Conservation (phyloP, 2,888 invertebrate genomes). For the Plebejus anna region DNA sequence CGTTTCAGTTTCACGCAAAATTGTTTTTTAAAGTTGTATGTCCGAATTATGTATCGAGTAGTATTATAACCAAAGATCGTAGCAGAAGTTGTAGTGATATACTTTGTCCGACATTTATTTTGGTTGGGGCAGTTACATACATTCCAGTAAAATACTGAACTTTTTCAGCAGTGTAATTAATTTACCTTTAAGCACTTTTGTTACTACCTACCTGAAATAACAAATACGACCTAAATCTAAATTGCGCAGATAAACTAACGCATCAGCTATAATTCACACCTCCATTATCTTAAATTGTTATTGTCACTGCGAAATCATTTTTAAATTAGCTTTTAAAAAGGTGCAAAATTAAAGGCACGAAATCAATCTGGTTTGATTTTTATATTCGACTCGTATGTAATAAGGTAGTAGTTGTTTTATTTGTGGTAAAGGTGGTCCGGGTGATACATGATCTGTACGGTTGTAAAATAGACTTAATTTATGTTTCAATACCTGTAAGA, state of each 20-base stretch:
- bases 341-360: not conserved
- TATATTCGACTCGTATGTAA: slow-evolving; percentile 2
- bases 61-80: slow-evolving; percentile 29
- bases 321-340: not conserved
- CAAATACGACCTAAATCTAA: not conserved
- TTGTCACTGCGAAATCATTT: not conserved
- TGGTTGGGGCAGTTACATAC: slow-evolving; percentile 8
- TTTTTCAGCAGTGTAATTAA: not conserved
- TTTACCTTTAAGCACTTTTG: not conserved
- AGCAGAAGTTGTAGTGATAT: slow-evolving; percentile 19
- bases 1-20: slow-evolving; percentile 30
- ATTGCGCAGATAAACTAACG: not conserved
- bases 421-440: slow-evolving; percentile 16
- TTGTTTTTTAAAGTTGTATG: slow-evolving; percentile 23
- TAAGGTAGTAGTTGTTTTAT: not conserved
- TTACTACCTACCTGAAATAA: not conserved
- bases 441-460: slow-evolving; percentile 28
- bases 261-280: not conserved
- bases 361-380: not conserved
- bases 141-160: slow-evolving; percentile 27
- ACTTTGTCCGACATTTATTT: not conserved
- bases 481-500: slow-evolving; percentile 40
- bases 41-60: slow-evolving; percentile 23
- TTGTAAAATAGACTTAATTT: slow-evolving; percentile 29
- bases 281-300: not conserved